Evolutionary conservation across 64 coral and sea anemone species (phyloP).

Genomic region (Exaiptasia diaphana): DNA sequence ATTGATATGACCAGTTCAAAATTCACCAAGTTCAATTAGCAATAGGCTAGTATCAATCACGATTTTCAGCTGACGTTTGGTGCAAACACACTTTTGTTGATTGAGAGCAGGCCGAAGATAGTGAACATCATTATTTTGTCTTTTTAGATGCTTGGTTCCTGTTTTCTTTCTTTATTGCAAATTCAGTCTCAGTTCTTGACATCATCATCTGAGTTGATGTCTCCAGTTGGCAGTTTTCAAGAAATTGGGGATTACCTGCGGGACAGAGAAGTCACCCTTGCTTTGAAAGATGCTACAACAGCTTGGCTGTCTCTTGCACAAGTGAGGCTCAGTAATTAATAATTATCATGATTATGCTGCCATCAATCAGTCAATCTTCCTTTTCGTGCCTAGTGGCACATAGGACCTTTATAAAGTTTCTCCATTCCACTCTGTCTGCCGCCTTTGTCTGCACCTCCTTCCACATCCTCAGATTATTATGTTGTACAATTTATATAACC

Average conservation of each 20-base stretch:
- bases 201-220: conserved; percentile 67
- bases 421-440: no score
- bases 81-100: no score
- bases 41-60: no score
- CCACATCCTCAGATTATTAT: not conserved
- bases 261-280: conserved; percentile 86
- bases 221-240: conserved; percentile 86
- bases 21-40: no score
- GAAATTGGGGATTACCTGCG: conserved; percentile 97
- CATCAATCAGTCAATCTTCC: not conserved
- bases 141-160: conserved; percentile 88
- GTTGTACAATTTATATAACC: not conserved
- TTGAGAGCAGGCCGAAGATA: no score
- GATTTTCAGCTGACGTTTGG: no score
- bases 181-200: conserved; percentile 79
- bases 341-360: not conserved
- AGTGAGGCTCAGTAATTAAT: no score
- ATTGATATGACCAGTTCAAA: no score
- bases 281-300: conserved; percentile 91
- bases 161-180: conserved; percentile 89
- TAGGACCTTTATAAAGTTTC: no score
- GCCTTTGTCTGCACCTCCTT: no score
- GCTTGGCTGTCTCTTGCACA: conserved; percentile 95
- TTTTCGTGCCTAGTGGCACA: no score
- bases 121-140: no score